Conservation (phyloP, 2,888 invertebrate genomes). For the Seira ritae region DNA sequence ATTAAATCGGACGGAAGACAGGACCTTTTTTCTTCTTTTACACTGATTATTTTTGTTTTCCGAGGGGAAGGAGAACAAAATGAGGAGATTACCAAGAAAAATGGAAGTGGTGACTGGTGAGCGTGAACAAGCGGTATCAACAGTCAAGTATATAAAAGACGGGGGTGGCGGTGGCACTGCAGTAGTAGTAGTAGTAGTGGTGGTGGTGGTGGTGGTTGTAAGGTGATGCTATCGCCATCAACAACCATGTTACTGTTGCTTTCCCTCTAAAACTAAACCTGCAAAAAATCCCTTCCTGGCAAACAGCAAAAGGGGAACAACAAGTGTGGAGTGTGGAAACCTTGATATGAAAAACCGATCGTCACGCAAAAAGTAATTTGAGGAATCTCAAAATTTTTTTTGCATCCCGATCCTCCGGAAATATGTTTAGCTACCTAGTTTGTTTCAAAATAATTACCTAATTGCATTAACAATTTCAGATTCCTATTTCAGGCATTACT, state of each 20-base stretch:
- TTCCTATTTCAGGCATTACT: no score
- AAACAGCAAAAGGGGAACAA: no score
- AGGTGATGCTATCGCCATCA: not conserved
- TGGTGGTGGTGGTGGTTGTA: no score
- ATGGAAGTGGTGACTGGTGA: constrained; percentile 14
- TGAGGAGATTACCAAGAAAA: not conserved
- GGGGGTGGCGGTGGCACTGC: not conserved
- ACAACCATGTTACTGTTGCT: not conserved
- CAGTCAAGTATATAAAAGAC: not conserved
- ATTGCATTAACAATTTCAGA: no score
- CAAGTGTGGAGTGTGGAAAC: no score
- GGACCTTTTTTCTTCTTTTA: constrained; percentile 41
- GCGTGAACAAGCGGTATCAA: constrained; percentile 6
- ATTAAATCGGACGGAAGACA: constrained; percentile 60
- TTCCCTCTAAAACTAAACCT: not conserved
- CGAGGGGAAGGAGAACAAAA: not conserved
- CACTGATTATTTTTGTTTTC: constrained; percentile 13
- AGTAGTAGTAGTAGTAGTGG: no score
- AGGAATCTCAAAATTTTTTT: no score
- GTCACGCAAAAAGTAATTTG: no score
- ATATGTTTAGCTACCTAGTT: no score
- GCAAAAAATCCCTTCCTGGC: not conserved
- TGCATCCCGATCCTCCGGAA: no score
- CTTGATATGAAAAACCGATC: no score
- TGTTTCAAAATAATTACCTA: no score